Conservation (phyloP, 2,888 invertebrate genomes). For the Adelognathus sp. region DNA sequence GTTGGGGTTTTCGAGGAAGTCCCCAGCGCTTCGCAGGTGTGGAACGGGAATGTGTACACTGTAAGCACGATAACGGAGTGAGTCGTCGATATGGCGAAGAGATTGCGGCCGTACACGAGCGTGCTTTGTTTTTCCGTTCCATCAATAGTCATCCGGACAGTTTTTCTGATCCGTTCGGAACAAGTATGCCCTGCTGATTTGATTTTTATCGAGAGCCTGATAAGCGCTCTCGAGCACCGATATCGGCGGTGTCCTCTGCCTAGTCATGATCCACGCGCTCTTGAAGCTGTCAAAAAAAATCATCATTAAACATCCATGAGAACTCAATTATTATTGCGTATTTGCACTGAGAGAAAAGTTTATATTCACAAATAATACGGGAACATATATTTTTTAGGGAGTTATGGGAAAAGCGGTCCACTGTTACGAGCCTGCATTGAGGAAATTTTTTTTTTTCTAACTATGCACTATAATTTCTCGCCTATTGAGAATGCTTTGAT, state of each 20-base stretch:
- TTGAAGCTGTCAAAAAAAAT: slow-evolving; percentile 79
- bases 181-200: slow-evolving; percentile 84
- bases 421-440: too few relatives aligned
- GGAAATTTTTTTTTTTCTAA: too few relatives aligned
- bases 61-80: neutral
- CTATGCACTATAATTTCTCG: too few relatives aligned
- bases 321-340: neutral
- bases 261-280: slow-evolving; percentile 85
- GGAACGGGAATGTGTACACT: neutral
- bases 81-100: neutral
- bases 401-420: too few relatives aligned
- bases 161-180: slow-evolving; percentile 85
- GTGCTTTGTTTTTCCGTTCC: neutral
- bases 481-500: too few relatives aligned
- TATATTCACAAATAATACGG: neutral
- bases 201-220: slow-evolving; percentile 83
- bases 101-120: neutral
- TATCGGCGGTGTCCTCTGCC: slow-evolving; percentile 83
- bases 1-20: neutral
- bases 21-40: neutral
- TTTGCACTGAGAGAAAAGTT: neutral
- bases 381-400: too few relatives aligned
- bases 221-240: slow-evolving; percentile 85
- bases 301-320: too few relatives aligned
- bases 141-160: slow-evolving; percentile 79